Base-by-base conservation (phyloP, 2,888 invertebrate genomes). In the Allacma fusca region DNA sequence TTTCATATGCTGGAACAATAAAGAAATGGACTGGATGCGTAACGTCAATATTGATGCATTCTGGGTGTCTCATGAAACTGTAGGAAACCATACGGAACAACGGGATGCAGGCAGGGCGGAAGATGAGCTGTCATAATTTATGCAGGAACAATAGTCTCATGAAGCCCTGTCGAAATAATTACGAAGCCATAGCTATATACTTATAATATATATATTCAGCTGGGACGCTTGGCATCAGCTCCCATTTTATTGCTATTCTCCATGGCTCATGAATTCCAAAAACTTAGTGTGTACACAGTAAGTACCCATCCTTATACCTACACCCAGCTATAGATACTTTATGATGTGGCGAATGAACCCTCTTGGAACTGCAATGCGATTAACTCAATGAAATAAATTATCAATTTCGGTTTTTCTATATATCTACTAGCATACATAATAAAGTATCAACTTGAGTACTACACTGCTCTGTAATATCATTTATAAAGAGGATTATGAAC, bases 331-430 rank as follows among this genome's bases (percentile, higher is more conserved):
- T n/a, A 5, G 50, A 62, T 16, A 62, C 24, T 2, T 24, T 7
- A 62, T 62, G 7, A 23, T 62, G 62, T 23, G 26, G 26, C 24
- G 26, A 62, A 62, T 26, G 24, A 24, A 62, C 24, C 24, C 62
- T 62, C 26, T 62, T 50, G 1, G 9, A 62, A 62, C 62, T 62
- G 26, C 62, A 62, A 62, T 62, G 62, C 26, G 62, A 62, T 62
- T 62, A 62, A 62, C 62, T 62, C 62, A 21, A 24, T 62, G 62
- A 62, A 62, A 62, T 62, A 62, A 62, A 62, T 62, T 62, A 62
- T 62, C 62, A 62, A 62, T 62, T 62, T 62, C 24, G 26, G 62
- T 16, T 62, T 62, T 62, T 62, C 9, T 62, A 24, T 24, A 62
- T n/a, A n/a, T n/a, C n/a, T n/a, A 19, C 21, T 4, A 62, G 23